These are phyloP conservation scores for Torymus tubicola DNA, from an alignment of 2,888 invertebrate genomes.

Conservation along the genomic window DNA sequence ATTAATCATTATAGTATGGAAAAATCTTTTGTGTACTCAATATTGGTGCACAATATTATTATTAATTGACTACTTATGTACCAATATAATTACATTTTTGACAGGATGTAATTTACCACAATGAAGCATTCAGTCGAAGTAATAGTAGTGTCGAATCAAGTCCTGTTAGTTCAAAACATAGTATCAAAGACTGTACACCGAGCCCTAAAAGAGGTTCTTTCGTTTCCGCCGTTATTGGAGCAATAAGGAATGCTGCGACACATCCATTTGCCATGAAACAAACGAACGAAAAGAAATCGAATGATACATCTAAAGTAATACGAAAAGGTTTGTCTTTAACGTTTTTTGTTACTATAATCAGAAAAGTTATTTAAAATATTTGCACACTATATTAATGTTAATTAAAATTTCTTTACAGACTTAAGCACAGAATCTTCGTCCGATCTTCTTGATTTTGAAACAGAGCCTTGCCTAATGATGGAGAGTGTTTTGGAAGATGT, in stretches of 20 bases:
- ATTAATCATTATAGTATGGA: no score
- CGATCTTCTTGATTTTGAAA: slow-evolving; percentile 88
- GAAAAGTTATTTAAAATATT: neutral
- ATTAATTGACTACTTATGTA: slow-evolving; percentile 22
- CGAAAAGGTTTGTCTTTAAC: slow-evolving; percentile 67
- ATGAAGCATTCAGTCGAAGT: slow-evolving; percentile 85
- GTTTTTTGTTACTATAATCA: neutral
- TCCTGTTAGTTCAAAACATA: slow-evolving; percentile 76
- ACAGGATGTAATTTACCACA: slow-evolving; percentile 87
- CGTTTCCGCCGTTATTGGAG: slow-evolving; percentile 85
- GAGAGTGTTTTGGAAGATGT: slow-evolving; percentile 86
- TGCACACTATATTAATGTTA: neutral
- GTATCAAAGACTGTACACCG: slow-evolving; percentile 75
- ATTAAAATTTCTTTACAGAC: slow-evolving; percentile 74
- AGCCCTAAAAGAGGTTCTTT: slow-evolving; percentile 83
- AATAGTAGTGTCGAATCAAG: slow-evolving; percentile 84
- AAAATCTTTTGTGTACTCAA: no score
- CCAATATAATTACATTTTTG: slow-evolving; percentile 58
- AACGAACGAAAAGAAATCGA: slow-evolving; percentile 65
- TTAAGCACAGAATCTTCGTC: slow-evolving; percentile 80
- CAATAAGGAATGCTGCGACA: slow-evolving; percentile 80
- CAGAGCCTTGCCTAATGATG: slow-evolving; percentile 89
- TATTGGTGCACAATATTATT: no score
- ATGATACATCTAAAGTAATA: slow-evolving; percentile 67
- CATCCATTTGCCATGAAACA: slow-evolving; percentile 72